These are phyloP conservation scores for Polypterus senegalus DNA, from an alignment of 2,113 vertebrate genomes.

Conservation along the genomic window DNA sequence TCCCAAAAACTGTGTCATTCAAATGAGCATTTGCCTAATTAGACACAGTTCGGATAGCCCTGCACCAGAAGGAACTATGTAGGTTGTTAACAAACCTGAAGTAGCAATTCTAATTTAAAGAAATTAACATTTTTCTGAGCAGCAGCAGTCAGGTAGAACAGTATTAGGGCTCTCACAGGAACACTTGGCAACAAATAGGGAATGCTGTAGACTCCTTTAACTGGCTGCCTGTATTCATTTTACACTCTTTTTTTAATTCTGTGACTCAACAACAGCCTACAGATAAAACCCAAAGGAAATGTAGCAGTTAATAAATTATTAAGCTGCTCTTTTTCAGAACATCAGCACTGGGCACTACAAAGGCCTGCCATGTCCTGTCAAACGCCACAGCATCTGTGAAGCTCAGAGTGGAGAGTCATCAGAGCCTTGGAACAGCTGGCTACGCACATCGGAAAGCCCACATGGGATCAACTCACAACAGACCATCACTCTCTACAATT, in stretches of 20 bases:
- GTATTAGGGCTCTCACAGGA: slow-evolving; percentile 22
- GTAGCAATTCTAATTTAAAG: slow-evolving; percentile 12
- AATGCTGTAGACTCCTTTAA: slow-evolving; percentile 21
- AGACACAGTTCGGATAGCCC: background rate
- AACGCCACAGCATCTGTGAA: slow-evolving; percentile 40
- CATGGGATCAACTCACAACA: slow-evolving; percentile 39
- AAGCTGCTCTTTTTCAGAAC: slow-evolving; percentile 31
- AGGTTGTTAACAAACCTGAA: slow-evolving; percentile 4
- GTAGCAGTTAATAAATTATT: slow-evolving; percentile 46
- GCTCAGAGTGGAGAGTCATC: slow-evolving; percentile 34
- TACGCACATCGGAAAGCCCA: slow-evolving; percentile 34
- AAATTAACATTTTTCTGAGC: slow-evolving; percentile 14
- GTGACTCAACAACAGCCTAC: slow-evolving; percentile 31
- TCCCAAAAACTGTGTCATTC: too few species aligned
- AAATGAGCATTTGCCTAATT: background rate
- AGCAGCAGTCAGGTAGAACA: slow-evolving; percentile 19
- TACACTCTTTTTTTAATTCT: slow-evolving; percentile 27
- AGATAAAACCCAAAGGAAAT: slow-evolving; percentile 42
- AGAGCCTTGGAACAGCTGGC: slow-evolving; percentile 40
- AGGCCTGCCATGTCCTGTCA: slow-evolving; percentile 33
- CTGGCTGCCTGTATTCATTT: slow-evolving; percentile 23
- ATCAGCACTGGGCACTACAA: slow-evolving; percentile 35
- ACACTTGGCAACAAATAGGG: slow-evolving; percentile 6
- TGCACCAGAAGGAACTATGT: slow-evolving; percentile 7
- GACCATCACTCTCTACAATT: slow-evolving; percentile 29